Evolutionary conservation across 2,888 invertebrate species (phyloP), one percentile per base, ranked within the genome.

Genomic region (Archaeoteleia sp.): DNA sequence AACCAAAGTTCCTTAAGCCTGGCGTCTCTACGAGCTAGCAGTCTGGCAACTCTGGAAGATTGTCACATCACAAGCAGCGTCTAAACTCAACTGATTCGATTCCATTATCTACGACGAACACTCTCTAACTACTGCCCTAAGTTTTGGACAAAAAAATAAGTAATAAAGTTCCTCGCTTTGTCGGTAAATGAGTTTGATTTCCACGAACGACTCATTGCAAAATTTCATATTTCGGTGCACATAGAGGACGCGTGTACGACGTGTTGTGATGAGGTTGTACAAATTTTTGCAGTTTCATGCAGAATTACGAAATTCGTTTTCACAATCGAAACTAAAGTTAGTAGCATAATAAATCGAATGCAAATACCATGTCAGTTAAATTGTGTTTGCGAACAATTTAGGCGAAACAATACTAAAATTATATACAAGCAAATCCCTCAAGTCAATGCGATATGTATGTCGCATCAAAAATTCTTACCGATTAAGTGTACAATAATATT

Each of bases 1-100:
- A 84, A 86, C 75, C 85, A 86, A 75, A 86, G 86, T 78, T 86
- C 86, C 76, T 85, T 86, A 79, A 86, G 86, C 71, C 81, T 87
- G 72, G 84, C 86, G 13, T 86, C 86, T 66, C 74, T 86, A 40
- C 79, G 80, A 58, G 86, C 86, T 43, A 85, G 84, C 76, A 85
- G 85, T 73, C 73, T 85, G 43, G 84, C 82, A 34, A 82, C 84
- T 54, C 79, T 85, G 72, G 83, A 85, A 72, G 84, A 85, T 72
- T 83, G 81, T 74, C 85, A 85, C 73, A 83, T 83, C 12, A 85
- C 85, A 60, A 85, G 85, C 76, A 85, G 84, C 74, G 85, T 85
- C 70, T 85, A 77, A 53, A 69, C 55, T 45, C 58, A 54, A 54
- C 30, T 46, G 20, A 30, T 53, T 58, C 58, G 53, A 60, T 54